Conservation (phyloP, 2,797 vertebrate genomes). For the Bryconaethiops microstoma region DNA sequence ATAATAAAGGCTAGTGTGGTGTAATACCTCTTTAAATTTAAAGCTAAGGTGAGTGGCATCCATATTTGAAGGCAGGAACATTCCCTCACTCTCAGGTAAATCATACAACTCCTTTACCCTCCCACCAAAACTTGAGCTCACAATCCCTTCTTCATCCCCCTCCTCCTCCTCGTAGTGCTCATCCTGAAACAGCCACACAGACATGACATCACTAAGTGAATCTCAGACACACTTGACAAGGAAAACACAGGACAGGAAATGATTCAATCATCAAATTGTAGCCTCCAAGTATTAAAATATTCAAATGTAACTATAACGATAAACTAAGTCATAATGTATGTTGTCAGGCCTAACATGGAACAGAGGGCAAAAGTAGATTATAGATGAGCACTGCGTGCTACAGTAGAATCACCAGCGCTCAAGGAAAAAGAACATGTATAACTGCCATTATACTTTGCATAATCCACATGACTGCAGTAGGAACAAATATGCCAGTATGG, state of each 20-base stretch:
- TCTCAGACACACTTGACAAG: not conserved
- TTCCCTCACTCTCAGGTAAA: slow-evolving; percentile 84
- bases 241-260: not conserved
- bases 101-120: slow-evolving; percentile 85
- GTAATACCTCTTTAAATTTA: slow-evolving; percentile 88
- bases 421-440: slow-evolving; percentile 25
- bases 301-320: not conserved
- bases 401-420: not conserved
- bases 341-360: not conserved
- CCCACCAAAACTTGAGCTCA: slow-evolving; percentile 82
- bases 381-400: slow-evolving; percentile 9
- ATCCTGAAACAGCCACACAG: slow-evolving; percentile 72
- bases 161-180: slow-evolving; percentile 85
- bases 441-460: slow-evolving; percentile 51
- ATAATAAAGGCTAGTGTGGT: not conserved
- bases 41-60: slow-evolving; percentile 85
- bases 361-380: not conserved
- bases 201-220: not conserved
- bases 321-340: not conserved
- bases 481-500: not conserved
- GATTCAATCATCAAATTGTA: not conserved
- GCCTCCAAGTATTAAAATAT: not conserved
- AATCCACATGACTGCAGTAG: slow-evolving; percentile 17
- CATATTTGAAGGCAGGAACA: slow-evolving; percentile 85
- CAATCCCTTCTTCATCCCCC: slow-evolving; percentile 79